Evolutionary conservation across 2,797 vertebrate genomes (phyloP), one percentile per base, ranked within the genome.

Genomic region (Leptoclinus maculatus): DNA sequence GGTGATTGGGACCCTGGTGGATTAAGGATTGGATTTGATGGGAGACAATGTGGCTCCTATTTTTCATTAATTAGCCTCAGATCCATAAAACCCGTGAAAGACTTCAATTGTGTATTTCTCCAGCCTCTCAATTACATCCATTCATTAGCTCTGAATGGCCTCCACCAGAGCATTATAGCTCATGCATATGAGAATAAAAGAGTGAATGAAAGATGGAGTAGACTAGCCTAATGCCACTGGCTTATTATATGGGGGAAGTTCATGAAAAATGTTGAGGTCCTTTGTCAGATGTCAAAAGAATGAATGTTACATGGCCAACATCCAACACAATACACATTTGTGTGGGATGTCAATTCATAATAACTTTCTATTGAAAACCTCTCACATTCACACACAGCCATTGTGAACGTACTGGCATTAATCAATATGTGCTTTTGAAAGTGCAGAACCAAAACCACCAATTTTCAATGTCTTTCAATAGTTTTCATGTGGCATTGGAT

Each of bases 61-160:
- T 95, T 94, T 95, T 93, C 91, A 91, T 92, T 94, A 94, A 95
- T 95, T 96, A 95, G 92, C 90, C 88, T 74, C 85, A 90, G 91
- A 93, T 92, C 93, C 88, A 89, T 95, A 93, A 95, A 95, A 93
- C 85, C 84, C 47, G 51, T 90, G 90, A 96, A 94, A 92, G 91
- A 91, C 93, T 94, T 94, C 88, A 94, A 94, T 95, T 94, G 91
- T 93, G 87, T 88, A 86, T 90, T 91, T 87, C 87, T 83, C 79
- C 85, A 88, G 92, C 90, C 92, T 93, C 90, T 93, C 93, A 91
- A 91, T 93, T 94, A 88, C 87, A 88, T 80, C 89, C 86, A 93
- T 92, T 94, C 93, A 93, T 93, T 93, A 92, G 87, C 86, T 80
- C 76, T 93, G 89, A 94, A 94, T 94, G 82, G 89, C 81, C 74